Percentiles rank a stretch among this genome's conserved stretches.
Conservation (phyloP, 2,888 invertebrate genomes). For the Deilephila porcellus region DNA sequence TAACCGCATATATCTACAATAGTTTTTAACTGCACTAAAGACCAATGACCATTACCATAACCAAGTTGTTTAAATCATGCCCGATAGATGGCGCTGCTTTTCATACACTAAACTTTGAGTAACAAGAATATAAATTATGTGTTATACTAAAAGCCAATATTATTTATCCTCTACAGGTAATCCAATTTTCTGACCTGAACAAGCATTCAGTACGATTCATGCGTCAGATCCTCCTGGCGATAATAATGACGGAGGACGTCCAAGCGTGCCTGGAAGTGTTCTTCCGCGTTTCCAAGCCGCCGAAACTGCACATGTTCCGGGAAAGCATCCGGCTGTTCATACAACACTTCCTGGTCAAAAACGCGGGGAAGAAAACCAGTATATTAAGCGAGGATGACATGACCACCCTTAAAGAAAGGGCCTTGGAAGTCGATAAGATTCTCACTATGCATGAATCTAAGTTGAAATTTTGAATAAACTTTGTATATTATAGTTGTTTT, state of each 20-base stretch:
- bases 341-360: constrained; percentile 92
- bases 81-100: not conserved
- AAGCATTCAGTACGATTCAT: constrained; percentile 91
- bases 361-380: constrained; percentile 78
- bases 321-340: constrained; percentile 94
- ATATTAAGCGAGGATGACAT: constrained; percentile 66
- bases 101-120: not conserved
- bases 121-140: too few relatives aligned
- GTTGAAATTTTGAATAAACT: constrained; percentile 61
- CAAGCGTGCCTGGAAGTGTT: constrained; percentile 87
- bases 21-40: too few relatives aligned
- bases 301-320: constrained; percentile 91
- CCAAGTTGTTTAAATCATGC: too few relatives aligned
- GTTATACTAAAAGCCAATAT: too few relatives aligned
- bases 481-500: constrained; percentile 28
- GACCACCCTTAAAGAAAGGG: constrained; percentile 78
- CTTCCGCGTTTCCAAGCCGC: constrained; percentile 88
- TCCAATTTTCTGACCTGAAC: constrained; percentile 94
- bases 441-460: constrained; percentile 82
- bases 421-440: constrained; percentile 87
- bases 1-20: too few relatives aligned
- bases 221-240: constrained; percentile 89
- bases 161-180: constrained; percentile 82
- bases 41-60: too few relatives aligned
- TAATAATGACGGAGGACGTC: constrained; percentile 88